Percentiles rank a stretch among this genome's conserved stretches.
Evolutionary conservation across 2,797 vertebrate species (phyloP).

Genomic region (Crocodylus rhombifer): DNA sequence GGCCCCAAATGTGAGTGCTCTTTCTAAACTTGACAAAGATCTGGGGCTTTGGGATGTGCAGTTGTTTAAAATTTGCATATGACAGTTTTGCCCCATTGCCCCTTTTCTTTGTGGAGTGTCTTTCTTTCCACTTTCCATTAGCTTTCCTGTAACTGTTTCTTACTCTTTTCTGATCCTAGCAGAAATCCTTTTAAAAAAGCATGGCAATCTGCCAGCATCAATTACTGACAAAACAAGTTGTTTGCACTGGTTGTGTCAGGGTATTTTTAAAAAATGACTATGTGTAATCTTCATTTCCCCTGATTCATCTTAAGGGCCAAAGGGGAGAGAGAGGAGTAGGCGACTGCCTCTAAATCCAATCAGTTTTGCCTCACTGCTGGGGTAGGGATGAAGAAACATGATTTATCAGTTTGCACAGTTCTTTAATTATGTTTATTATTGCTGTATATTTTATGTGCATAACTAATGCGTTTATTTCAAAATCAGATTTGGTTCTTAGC

Average conservation of each 20-base stretch:
- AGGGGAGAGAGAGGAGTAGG: background rate
- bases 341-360: background rate
- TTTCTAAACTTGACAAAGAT: background rate
- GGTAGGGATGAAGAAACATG: background rate
- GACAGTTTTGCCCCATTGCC: background rate
- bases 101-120: background rate
- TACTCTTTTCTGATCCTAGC: background rate
- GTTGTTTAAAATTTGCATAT: background rate
- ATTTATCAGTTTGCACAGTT: background rate
- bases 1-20: background rate
- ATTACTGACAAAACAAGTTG: background rate
- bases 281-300: background rate
- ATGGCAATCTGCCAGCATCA: background rate
- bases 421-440: conserved; percentile 24
- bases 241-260: background rate
- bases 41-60: background rate
- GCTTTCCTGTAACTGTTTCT: background rate
- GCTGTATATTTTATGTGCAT: conserved; percentile 6
- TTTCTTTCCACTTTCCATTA: background rate
- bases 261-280: background rate
- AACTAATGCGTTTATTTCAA: background rate
- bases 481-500: background rate
- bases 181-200: background rate
- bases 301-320: background rate
- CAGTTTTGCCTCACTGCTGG: background rate